A percentile compares a stretch with the other conserved stretches of the same genome.
phyloP scores from a whole-genome alignment of 2,797 vertebrate species.

The Anableps anableps region DNA sequence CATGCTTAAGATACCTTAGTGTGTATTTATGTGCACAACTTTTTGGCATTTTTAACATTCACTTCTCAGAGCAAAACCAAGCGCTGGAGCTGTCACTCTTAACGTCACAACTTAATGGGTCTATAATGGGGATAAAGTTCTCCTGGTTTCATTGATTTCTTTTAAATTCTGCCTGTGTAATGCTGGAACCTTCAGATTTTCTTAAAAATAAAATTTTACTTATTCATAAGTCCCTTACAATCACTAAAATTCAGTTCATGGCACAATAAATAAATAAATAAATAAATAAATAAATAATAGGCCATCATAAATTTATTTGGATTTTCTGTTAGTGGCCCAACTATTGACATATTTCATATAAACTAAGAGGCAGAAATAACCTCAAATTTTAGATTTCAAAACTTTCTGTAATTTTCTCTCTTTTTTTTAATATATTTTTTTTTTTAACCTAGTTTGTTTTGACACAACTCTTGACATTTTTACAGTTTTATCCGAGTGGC shows the following conservation, averaged over 20 bases:
- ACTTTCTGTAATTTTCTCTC: too few species aligned
- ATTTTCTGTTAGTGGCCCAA: neutral
- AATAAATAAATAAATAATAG: neutral
- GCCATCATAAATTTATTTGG: neutral
- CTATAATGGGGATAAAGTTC: neutral
- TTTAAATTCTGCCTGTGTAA: neutral
- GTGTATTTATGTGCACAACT: neutral
- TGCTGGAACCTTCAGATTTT: neutral
- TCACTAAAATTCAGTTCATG: neutral
- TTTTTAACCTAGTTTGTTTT: too few species aligned
- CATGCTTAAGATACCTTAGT: neutral
- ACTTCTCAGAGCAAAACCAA: too few species aligned
- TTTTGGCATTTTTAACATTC: neutral
- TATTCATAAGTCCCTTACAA: neutral
- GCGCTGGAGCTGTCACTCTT: neutral
- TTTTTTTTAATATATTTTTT: too few species aligned
- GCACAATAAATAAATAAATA: neutral
- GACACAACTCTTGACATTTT: neutral
- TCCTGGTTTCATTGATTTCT: neutral
- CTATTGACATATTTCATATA: neutral
- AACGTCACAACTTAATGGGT: neutral
- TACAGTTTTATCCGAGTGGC: neutral
- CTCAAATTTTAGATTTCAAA: too few species aligned
- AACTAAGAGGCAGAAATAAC: neutral
- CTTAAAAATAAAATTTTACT: neutral